Percentiles rank a stretch among this genome's conserved stretches.
Evolutionary conservation across 2,888 invertebrate species (phyloP).

Genomic region (Masnerella sp.): DNA sequence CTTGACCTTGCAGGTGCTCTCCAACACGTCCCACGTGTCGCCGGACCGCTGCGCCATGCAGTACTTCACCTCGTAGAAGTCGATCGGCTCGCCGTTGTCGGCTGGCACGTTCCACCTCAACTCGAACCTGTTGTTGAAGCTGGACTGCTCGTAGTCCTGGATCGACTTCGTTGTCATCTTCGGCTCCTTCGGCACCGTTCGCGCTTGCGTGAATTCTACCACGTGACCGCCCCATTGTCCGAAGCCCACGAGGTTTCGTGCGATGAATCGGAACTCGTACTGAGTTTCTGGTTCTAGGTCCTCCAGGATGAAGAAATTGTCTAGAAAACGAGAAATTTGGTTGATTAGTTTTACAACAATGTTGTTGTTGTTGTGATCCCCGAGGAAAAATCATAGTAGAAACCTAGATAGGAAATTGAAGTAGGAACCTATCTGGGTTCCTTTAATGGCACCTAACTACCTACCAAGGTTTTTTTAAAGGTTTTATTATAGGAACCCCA

Average conservation of each 20-base stretch:
- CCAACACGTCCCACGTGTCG: slow-evolving; percentile 82
- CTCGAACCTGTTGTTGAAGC: slow-evolving; percentile 88
- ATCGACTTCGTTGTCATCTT: slow-evolving; percentile 79
- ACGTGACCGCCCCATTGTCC: slow-evolving; percentile 85
- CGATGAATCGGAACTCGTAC: slow-evolving; percentile 91
- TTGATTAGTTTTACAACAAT: background rate
- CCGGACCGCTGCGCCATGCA: slow-evolving; percentile 86
- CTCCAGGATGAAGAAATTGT: slow-evolving; percentile 89
- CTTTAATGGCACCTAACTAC: too few species aligned
- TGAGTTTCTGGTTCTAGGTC: slow-evolving; percentile 86
- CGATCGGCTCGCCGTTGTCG: slow-evolving; percentile 93
- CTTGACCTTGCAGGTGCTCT: slow-evolving; percentile 80
- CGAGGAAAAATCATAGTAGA: too few species aligned
- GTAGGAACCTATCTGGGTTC: too few species aligned
- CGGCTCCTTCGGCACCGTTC: slow-evolving; percentile 87
- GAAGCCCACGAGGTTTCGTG: slow-evolving; percentile 89
- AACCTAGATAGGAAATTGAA: too few species aligned
- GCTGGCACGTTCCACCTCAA: slow-evolving; percentile 91
- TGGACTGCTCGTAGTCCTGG: slow-evolving; percentile 78
- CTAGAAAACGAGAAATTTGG: too few species aligned
- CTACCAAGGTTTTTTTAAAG: too few species aligned
- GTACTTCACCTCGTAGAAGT: slow-evolving; percentile 86
- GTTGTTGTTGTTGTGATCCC: too few species aligned
- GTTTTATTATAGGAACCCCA: too few species aligned
- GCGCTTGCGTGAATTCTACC: slow-evolving; percentile 85